Evolutionary conservation across 2,113 vertebrate species (phyloP), one percentile per base, ranked within the genome.

Genomic region (Syngnathoides biaculeatus): DNA sequence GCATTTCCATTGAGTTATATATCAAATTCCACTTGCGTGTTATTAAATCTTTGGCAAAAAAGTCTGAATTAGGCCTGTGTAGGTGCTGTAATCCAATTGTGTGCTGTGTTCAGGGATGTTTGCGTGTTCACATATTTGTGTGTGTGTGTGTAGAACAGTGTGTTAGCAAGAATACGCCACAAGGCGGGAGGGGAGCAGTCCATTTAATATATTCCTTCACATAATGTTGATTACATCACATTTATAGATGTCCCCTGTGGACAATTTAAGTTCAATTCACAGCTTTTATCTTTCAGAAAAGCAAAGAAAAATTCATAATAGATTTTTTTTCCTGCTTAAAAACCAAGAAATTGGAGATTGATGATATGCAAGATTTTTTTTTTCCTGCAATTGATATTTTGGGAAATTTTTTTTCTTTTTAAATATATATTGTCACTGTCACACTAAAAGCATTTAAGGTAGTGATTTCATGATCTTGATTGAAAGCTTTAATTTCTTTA

Each of bases 21-120:
- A 89, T 89, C 83, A 89, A 86, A 92, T 92, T 91, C 86, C 87
- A 78, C 75, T 71, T 48, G 72, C 86, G 89, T 91, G 87, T 92
- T 91, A 89, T 92, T 90, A 88, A 90, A 90, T 92, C 88, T 90
- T 82, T 79, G 82, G 72, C 86, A 84, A 77, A 20, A 74, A 72
- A 75, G 79, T 79, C 66, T 80, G 82, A 84, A 84, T 85, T 79
- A 75, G 27, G 11, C 17, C 22, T 15, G 60, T 40, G n/a, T 42
- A 43, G 73, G 73, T 76, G 58, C 72, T 75, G 59, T 91, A 92
- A 93, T 92, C 87, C 77, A 87, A 90, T 89, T 90, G 89, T 84
- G 72, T 67, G 17, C 67, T 79, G 74, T 66, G 80, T 67, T 52
- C 42, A 69, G 67, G 58, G 52, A 63, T 67, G 24, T 61, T 42